These are phyloP conservation scores for Girardinichthys multiradiatus DNA, from an alignment of 2,113 vertebrate species.

Conservation along the genomic window DNA sequence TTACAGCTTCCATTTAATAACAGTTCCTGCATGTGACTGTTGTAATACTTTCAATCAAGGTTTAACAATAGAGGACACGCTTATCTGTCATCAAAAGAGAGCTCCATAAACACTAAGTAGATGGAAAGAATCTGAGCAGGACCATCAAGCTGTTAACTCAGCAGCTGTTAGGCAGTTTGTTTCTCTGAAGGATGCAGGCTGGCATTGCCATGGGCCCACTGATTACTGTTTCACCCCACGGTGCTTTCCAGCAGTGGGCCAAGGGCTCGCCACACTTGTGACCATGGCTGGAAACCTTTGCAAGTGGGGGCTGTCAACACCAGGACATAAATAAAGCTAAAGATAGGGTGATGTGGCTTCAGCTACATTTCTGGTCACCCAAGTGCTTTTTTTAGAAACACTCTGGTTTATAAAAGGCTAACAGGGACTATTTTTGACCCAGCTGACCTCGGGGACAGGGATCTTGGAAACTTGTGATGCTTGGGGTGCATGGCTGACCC, in stretches of 20 bases:
- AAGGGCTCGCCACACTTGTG: conserved; percentile 70
- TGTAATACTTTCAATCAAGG: conserved; percentile 50
- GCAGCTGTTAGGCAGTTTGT: conserved; percentile 67
- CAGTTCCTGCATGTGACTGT: conserved; percentile 41
- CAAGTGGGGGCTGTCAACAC: conserved; percentile 86
- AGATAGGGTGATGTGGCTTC: conserved; percentile 80
- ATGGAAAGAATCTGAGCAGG: conserved; percentile 76
- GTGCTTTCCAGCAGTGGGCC: conserved; percentile 68
- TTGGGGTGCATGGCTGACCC: conserved; percentile 78
- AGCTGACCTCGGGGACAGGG: conserved; percentile 46
- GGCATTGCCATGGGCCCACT: conserved; percentile 33
- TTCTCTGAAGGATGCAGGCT: conserved; percentile 51
- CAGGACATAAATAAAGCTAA: conserved; percentile 88
- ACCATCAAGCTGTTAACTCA: conserved; percentile 62
- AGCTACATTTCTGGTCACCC: conserved; percentile 76
- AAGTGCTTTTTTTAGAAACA: conserved; percentile 88
- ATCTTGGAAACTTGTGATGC: conserved; percentile 80
- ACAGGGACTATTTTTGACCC: conserved; percentile 84
- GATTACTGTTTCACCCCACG: conserved; percentile 59
- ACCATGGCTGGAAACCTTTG: conserved; percentile 82
- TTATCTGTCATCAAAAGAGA: conserved; percentile 63
- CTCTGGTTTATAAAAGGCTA: conserved; percentile 89
- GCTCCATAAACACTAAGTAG: conserved; percentile 72
- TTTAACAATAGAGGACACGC: conserved; percentile 58
- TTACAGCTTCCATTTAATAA: conserved; percentile 37